phyloP scores from a whole-genome alignment of 2,888 invertebrate genomes.

The Eumacrocentrus americanus region DNA sequence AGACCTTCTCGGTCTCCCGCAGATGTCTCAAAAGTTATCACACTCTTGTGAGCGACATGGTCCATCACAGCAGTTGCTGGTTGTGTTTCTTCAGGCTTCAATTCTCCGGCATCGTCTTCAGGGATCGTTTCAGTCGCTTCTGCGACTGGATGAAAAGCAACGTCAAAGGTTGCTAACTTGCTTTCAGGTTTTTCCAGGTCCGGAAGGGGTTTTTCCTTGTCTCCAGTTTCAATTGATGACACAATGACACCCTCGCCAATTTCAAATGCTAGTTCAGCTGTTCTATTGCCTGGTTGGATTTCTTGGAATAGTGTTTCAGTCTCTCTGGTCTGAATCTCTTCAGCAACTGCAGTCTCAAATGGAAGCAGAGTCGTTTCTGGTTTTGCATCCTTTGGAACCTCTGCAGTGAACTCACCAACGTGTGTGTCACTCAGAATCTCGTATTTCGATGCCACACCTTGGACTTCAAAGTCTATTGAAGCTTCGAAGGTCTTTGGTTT shows the following conservation, averaged over 20 bases:
- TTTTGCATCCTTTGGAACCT: slow-evolving; percentile 39
- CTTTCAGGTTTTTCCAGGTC: slow-evolving; percentile 47
- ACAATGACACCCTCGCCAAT: slow-evolving; percentile 50
- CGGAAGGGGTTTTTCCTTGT: slow-evolving; percentile 48
- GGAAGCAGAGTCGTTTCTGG: slow-evolving; percentile 49
- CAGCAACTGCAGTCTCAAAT: slow-evolving; percentile 48
- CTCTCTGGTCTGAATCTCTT: slow-evolving; percentile 53
- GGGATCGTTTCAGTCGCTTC: slow-evolving; percentile 54
- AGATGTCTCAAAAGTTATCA: slow-evolving; percentile 61
- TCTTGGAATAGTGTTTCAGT: slow-evolving; percentile 58
- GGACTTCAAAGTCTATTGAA: slow-evolving; percentile 47
- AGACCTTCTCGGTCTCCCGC: slow-evolving; percentile 52
- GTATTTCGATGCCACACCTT: slow-evolving; percentile 48
- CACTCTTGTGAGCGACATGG: slow-evolving; percentile 65
- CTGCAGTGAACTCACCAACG: slow-evolving; percentile 39
- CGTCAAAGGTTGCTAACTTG: slow-evolving; percentile 57
- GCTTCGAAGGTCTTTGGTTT: slow-evolving; percentile 48
- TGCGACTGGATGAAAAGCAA: slow-evolving; percentile 57
- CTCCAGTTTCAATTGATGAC: slow-evolving; percentile 46
- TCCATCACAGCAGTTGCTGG: slow-evolving; percentile 64
- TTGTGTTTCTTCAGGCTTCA: slow-evolving; percentile 57
- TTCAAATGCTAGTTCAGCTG: slow-evolving; percentile 59
- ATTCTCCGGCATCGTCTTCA: slow-evolving; percentile 48
- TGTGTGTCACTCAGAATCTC: slow-evolving; percentile 50
- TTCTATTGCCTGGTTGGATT: slow-evolving; percentile 64